A percentile compares a stretch with the other conserved stretches of the same genome.
These are phyloP conservation scores for Artemisiospiza belli DNA, from an alignment of 2,113 vertebrate genomes.

Conservation along the genomic window DNA sequence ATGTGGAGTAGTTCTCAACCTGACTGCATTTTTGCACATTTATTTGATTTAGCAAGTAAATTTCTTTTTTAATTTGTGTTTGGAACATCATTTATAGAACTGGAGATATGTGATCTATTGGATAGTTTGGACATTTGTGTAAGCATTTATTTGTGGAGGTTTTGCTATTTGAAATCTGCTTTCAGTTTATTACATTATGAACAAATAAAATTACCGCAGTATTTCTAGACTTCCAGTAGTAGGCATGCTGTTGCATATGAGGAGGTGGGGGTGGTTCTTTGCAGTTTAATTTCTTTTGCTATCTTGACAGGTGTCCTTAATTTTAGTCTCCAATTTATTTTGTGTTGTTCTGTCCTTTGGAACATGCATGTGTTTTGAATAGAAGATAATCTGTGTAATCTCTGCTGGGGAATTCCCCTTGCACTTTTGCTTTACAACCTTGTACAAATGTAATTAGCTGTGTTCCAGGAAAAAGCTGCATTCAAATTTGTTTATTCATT, in stretches of 20 bases:
- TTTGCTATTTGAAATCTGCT: neutral
- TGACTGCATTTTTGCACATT: neutral
- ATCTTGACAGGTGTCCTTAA: neutral
- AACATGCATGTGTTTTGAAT: conserved; percentile 10
- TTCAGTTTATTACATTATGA: neutral
- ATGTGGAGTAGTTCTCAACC: neutral
- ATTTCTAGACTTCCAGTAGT: neutral
- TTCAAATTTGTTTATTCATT: conserved; percentile 25
- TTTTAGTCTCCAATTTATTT: neutral
- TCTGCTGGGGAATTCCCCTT: conserved; percentile 34
- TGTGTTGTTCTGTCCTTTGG: neutral
- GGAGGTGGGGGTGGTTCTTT: neutral
- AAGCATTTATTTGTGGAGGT: neutral
- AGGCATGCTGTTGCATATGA: neutral
- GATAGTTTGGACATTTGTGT: neutral
- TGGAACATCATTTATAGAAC: neutral
- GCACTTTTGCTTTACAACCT: neutral
- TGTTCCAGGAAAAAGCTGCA: neutral
- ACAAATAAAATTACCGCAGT: neutral
- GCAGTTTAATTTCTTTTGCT: neutral
- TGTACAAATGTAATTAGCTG: conserved; percentile 8
- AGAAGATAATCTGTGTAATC: neutral
- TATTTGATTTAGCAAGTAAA: neutral
- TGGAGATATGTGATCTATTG: neutral
- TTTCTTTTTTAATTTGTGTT: neutral